Evolutionary conservation across 2,888 invertebrate species (phyloP), one percentile per base, ranked within the genome.

Genomic region (Drosophila monieri): DNA sequence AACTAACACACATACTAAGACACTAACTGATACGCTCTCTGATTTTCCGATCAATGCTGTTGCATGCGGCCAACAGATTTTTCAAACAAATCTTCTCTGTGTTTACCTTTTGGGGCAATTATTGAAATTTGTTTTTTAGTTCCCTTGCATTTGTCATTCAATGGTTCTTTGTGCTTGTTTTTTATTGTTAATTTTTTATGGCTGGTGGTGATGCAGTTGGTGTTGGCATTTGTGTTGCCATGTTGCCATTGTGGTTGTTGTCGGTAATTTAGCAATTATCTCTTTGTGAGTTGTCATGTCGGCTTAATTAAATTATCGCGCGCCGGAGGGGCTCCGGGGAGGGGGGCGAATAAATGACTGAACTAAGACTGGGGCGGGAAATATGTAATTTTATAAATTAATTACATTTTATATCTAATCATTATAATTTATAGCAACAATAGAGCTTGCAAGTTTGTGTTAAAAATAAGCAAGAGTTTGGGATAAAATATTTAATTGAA

Each of bases 231-330:
- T 53, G n/a, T 53, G 39, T 53, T 14, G 27, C 53, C 35, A 14
- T 47, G 54, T 23, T 54, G 58, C 37, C 57, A 58, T 54, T 43
- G 70, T 51, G 18, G 15, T 18, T 67, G 59, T 47, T 64, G 49
- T 12, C 37, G 49, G 49, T 60, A 73, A 72, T 74, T 74, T 58
- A 57, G 65, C 59, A 80, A 78, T 74, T 72, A 80, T 62, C 51
- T 73, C 47, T 56, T 69, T 57, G 70, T 67, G 73, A 75, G 73
- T 61, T 57, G 68, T 71, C 67, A 48, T 75, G 81, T 76, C 57
- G 75, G 64, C 62, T 75, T 78, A 81, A 79, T 80, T 81, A 62
- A 78, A 75, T 80, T 76, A 79, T 62, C 59, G 55, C 64, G 43
- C 60, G n/a, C 48, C 23, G 48, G 61, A 48, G 32, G 61, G 35